Base-by-base conservation (phyloP, 1,140 invertebrate genomes). In the Xylocopa sonorina region DNA sequence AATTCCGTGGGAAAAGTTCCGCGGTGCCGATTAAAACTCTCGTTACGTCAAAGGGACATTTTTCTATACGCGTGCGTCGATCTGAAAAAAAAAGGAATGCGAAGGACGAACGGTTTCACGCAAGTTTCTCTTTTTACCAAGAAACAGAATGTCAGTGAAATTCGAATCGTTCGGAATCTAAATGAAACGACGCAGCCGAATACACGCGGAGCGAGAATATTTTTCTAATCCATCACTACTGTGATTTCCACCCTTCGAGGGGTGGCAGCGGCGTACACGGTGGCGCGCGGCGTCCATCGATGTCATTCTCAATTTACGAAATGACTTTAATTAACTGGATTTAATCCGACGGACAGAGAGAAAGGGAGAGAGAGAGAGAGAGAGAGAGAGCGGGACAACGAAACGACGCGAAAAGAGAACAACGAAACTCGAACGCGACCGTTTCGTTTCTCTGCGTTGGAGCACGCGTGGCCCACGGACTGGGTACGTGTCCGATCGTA, bases 311-410 rank as follows among this genome's bases (percentile, higher is more conserved):
- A 73, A 87, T 84, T 75, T 55, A 57, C 55, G 43, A 58, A 62
- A 85, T 87, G 75, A 86, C 85, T 88, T 87, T 82, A 85, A 88
- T 88, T 88, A 87, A 82, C 73, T 77, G 50, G 64, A 74, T 86
- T 85, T 84, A 82, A 82, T 84, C 78, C 48, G 41, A 14, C 6
- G 27, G 58, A 16, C 34, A 48, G 9, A 38, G 48, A n/a, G 68
- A 12, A 16, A 2, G 1, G 18, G 14, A 27, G 3, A n/a, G 32
- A 16, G 7, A 16, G 21, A 16, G 41, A n/a, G 48, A 29, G 24
- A 10, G 2, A 38, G 18, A 53, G 4, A 12, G 32, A 29, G 29
- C 4, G 18, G 41, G 7, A 43, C 0, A 32, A 7, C 6, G 0
- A 3, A 21, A 34, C 18, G 21, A 38, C 10, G 34, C 3, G 3